phyloP scores from a whole-genome alignment of 2,888 invertebrate species.

The Mimachlamys varia region DNA sequence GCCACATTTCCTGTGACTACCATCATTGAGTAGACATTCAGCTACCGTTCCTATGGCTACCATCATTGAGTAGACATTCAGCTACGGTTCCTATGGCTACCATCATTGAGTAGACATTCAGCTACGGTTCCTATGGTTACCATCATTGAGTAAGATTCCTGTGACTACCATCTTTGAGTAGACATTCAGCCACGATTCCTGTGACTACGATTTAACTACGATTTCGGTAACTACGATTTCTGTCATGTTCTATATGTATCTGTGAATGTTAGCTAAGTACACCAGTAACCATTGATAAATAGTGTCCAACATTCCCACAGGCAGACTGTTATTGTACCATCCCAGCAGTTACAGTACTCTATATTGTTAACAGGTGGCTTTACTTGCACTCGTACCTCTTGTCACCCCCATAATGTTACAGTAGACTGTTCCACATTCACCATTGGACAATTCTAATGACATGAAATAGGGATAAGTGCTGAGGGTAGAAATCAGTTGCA shows the following conservation, averaged over 20 bases:
- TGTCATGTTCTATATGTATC: neutral
- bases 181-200: neutral
- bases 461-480: neutral
- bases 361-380: constrained; percentile 2
- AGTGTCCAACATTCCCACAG: neutral
- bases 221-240: neutral
- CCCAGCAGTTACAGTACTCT: neutral
- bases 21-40: too few relatives aligned
- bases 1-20: too few relatives aligned
- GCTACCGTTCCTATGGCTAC: neutral
- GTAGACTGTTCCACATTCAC: neutral
- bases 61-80: too few relatives aligned
- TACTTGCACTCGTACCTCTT: neutral
- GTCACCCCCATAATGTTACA: neutral
- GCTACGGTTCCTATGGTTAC: too few relatives aligned
- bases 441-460: neutral
- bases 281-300: neutral
- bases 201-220: too few relatives aligned
- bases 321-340: neutral
- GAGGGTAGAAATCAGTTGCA: neutral
- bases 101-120: too few relatives aligned
- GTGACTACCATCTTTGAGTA: too few relatives aligned
- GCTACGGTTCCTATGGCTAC: too few relatives aligned
- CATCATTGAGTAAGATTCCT: too few relatives aligned
- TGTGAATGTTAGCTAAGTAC: neutral